Percentiles rank a stretch among this genome's conserved stretches.
These are phyloP conservation scores for Rutpela maculata DNA, from an alignment of 2,888 invertebrate species.

Conservation along the genomic window DNA sequence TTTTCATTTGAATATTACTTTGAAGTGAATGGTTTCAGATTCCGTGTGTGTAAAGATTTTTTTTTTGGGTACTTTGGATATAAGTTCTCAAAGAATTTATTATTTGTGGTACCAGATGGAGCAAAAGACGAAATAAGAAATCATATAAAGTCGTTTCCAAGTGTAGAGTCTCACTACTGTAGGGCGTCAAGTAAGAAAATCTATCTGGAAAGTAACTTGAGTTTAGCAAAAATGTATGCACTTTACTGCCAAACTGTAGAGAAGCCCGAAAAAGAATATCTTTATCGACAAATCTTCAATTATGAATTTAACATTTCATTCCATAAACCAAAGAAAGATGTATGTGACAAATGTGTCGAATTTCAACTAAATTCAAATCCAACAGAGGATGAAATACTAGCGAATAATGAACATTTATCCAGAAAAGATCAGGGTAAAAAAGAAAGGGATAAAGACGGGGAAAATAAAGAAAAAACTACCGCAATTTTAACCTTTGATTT, in stretches of 20 bases:
- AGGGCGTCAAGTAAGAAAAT: too few relatives aligned
- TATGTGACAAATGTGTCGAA: too few relatives aligned
- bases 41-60: too few relatives aligned
- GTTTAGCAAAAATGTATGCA: neutral
- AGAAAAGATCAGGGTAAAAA: neutral
- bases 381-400: neutral
- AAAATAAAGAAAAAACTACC: neutral
- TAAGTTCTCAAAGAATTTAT: too few relatives aligned
- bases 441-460: too few relatives aligned
- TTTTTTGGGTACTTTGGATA: too few relatives aligned
- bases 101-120: too few relatives aligned
- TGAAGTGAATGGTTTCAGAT: too few relatives aligned
- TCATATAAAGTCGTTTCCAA: neutral
- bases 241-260: neutral
- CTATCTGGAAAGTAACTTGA: neutral
- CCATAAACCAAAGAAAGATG: conserved; percentile 7
- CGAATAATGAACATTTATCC: neutral
- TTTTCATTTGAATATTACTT: too few relatives aligned
- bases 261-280: neutral
- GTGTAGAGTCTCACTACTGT: neutral
- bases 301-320: neutral
- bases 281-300: neutral
- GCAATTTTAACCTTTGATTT: neutral
- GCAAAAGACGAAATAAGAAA: neutral
- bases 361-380: neutral